Base-by-base conservation (phyloP, 2,888 invertebrate genomes). In the Diogma glabrata region DNA sequence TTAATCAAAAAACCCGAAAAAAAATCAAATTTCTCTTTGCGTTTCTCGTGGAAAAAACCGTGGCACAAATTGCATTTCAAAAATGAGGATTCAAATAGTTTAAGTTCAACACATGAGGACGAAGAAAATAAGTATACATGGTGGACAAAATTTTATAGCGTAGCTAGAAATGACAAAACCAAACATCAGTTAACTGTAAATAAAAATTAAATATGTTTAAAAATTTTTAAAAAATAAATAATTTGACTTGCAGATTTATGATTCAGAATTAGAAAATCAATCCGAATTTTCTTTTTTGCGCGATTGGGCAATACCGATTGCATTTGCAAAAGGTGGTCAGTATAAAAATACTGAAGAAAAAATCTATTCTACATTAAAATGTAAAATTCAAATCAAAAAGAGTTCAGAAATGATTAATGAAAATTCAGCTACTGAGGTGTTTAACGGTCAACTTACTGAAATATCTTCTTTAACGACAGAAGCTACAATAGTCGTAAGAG, bases 231-330 rank as follows among this genome's bases (percentile, higher is more conserved):
- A 30, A 6, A 22, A 20, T 12, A 3, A 3, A 47, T 14, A 45
- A 24, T 47, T 47, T 30, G 16, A 28, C 12, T 14, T 51, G 19
- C 9, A 48, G 70, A 74, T 82, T 53, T 87, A 79, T 63, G 60
- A 66, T 7, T 69, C 71, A n/a, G 87, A 87, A 64, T 62, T 87
- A 53, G 87, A 87, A 65, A 62, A 66, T 33, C 81, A 82, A 60
- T 70, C 78, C 0, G 78, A 82, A 59, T 87, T 82, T 61, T 66
- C 72, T 2, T 75, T 74, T 48, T 78, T 87, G 50, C 75, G 76
- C 57, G 87, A 87, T 60, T 79, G 78, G 72, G 73, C 86, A 40
- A 69, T 74, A 33, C 73, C 76, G 0, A 72, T 84, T 19, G 75
- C 78, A 50, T 64, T 87, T 50, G 77, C 78, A 58, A 82, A 76